Conservation (phyloP, 2,797 vertebrate species). For the Notamacropus eugenii region DNA sequence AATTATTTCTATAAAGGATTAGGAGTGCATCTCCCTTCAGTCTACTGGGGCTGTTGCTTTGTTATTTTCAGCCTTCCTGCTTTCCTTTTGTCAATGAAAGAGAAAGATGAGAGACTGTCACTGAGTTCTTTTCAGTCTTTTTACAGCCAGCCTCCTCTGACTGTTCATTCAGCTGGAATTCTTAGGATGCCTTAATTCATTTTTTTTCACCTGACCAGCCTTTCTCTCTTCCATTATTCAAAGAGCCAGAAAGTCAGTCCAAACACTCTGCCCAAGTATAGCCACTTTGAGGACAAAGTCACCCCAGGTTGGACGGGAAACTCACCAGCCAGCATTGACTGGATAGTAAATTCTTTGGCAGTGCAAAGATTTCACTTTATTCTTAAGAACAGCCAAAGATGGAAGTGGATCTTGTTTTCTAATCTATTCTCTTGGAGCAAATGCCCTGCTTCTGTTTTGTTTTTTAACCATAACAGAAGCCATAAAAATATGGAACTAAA, state of each 20-base stretch:
- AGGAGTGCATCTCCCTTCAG: constrained; percentile 5
- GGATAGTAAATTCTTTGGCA: neutral
- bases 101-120: neutral
- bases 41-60: constrained; percentile 31
- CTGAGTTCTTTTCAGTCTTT: constrained; percentile 16
- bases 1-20: constrained; percentile 47
- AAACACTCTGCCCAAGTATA: neutral
- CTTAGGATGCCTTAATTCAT: neutral
- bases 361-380: neutral
- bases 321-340: neutral
- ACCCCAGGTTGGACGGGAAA: neutral
- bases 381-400: neutral
- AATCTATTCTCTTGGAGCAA: neutral
- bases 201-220: neutral
- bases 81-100: constrained; percentile 27
- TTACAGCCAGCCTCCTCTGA: neutral
- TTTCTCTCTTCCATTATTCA: neutral
- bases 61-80: constrained; percentile 14
- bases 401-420: neutral
- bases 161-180: neutral
- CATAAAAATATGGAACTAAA: neutral
- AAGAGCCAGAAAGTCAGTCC: constrained; percentile 42
- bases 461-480: neutral
- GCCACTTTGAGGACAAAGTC: neutral
- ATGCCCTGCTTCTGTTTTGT: neutral